Base-by-base conservation (phyloP, 2,888 invertebrate species). In the Parnassius orleans region DNA sequence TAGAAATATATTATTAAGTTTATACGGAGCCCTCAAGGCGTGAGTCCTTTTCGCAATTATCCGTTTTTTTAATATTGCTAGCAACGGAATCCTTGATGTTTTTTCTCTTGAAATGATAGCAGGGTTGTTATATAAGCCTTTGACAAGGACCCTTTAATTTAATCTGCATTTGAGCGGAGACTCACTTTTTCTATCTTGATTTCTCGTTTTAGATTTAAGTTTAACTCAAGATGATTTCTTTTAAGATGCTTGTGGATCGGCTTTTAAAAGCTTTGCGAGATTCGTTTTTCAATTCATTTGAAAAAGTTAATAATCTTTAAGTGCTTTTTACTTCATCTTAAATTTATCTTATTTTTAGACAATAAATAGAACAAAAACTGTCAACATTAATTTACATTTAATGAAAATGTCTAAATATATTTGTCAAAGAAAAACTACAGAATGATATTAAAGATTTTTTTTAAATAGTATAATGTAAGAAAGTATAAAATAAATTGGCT, bases 11-110 rank as follows among this genome's bases (percentile, higher is more conserved):
- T 19, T 19, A 33, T 33, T 5, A 7, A 33, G 33, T 33, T 33
- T 33, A 33, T 33, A 33, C 33, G 33, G 33, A 33, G 24, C 24
- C 5, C 3, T 24, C 24, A 24, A 3, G 5, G 3, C 24, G 5
- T 3, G 24, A 5, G 33, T 33, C 33, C 33, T 33, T 33, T 33
- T 33, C 7, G 7, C 33, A 33, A 33, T 33, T 33, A 7, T 33
- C 7, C 33, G 5, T 33, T 19, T 63, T 47, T 61, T 64, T 60
- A 59, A 58, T 58, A 61, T 56, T 58, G 46, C 63, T 51, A 24
- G 64, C 52, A 61, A 56, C 59, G 61, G 54, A 58, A 63, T 58
- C 14, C 53, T 57, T 57, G 58, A 64, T 64, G 57, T 44, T 57
- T 53, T 57, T 50, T 51, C 55, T 64, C 55, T 64, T 47, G 56